A percentile compares a stretch with the other conserved stretches of the same genome.
phyloP scores from a whole-genome alignment of 2,113 vertebrate species.

The Cavia porcellus region DNA sequence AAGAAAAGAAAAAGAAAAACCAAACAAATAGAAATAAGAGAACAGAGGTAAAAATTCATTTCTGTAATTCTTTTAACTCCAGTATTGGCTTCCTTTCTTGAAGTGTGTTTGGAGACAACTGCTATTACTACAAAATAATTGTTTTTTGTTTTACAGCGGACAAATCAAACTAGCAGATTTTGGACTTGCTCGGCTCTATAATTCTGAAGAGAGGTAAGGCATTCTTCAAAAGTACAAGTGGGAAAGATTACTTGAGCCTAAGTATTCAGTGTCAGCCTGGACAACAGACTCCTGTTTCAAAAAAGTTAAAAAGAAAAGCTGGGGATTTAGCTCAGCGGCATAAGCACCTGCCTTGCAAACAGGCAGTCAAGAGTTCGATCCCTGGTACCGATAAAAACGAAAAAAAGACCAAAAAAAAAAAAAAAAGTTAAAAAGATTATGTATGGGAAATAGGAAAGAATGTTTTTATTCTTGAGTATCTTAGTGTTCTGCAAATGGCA shows the following conservation, averaged over 20 bases:
- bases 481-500: background rate
- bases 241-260: background rate
- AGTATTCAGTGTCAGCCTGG: background rate
- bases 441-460: background rate
- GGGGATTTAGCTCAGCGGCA: too few species aligned
- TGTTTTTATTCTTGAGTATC: background rate
- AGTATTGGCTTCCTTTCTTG: background rate
- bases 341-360: too few species aligned
- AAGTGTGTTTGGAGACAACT: background rate
- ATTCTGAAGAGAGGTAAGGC: conserved; percentile 97
- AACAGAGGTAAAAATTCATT: conserved; percentile 45
- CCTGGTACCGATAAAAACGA: too few species aligned
- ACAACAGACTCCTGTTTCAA: background rate
- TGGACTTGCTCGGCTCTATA: conserved; percentile 98
- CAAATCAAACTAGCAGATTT: conserved; percentile 99
- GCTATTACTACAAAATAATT: conserved; percentile 62
- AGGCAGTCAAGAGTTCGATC: too few species aligned
- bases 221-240: background rate
- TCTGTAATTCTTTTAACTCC: conserved; percentile 37
- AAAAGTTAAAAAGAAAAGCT: background rate
- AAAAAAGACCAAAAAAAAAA: too few species aligned
- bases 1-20: background rate
- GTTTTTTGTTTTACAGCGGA: conserved; percentile 89
- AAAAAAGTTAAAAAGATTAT: background rate
- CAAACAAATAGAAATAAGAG: background rate